phyloP scores from a whole-genome alignment of 1,140 invertebrate genomes.

The Aradophagus sp. region DNA sequence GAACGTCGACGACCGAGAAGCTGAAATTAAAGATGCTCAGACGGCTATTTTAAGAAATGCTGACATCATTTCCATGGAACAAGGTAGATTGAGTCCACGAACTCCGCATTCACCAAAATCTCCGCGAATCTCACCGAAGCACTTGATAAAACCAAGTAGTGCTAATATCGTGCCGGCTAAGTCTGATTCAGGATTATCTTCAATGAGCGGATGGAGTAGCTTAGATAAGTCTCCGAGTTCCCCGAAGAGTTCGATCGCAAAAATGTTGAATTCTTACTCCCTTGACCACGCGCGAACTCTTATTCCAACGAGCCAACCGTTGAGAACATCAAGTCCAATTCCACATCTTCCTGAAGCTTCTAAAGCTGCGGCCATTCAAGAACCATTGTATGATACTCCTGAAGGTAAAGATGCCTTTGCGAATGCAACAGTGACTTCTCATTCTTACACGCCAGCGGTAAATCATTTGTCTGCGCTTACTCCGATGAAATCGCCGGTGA shows the following conservation, averaged over 20 bases:
- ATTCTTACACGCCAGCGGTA: slow-evolving; percentile 56
- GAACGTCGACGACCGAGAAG: slow-evolving; percentile 60
- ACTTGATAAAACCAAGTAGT: slow-evolving; percentile 78
- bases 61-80: slow-evolving; percentile 68
- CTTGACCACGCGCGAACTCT: slow-evolving; percentile 64
- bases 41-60: slow-evolving; percentile 72
- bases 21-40: slow-evolving; percentile 65
- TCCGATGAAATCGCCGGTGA: slow-evolving; percentile 60
- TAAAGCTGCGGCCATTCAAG: slow-evolving; percentile 59
- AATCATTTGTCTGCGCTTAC: slow-evolving; percentile 65
- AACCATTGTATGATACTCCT: slow-evolving; percentile 71
- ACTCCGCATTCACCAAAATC: slow-evolving; percentile 82
- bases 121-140: slow-evolving; percentile 83
- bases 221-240: slow-evolving; percentile 88
- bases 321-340: slow-evolving; percentile 63
- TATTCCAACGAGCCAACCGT: slow-evolving; percentile 59
- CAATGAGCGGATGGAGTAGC: slow-evolving; percentile 89
- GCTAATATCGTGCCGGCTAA: slow-evolving; percentile 81
- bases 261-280: slow-evolving; percentile 68
- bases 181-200: slow-evolving; percentile 88
- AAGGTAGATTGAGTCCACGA: slow-evolving; percentile 79
- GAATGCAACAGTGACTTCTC: slow-evolving; percentile 46
- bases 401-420: slow-evolving; percentile 68
- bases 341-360: slow-evolving; percentile 63
- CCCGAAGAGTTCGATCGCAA: slow-evolving; percentile 75